Conservation (phyloP, 1,140 invertebrate species). For the Drosophila gunungcola region DNA sequence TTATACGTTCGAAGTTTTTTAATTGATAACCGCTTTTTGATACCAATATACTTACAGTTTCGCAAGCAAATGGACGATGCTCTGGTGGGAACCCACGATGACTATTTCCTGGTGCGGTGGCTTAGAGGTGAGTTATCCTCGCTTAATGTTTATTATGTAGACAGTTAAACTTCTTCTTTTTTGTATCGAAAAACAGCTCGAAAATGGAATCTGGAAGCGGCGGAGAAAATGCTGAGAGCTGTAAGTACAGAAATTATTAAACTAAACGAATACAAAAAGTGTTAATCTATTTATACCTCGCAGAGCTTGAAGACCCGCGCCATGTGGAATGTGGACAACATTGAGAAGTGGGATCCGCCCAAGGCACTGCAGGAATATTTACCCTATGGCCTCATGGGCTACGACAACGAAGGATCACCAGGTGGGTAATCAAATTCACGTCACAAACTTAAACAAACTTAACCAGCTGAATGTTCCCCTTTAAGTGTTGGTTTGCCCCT, state of each 20-base stretch:
- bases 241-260: constrained; percentile 20
- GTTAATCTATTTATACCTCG: background rate
- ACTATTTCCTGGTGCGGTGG: constrained; percentile 92
- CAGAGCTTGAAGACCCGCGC: constrained; percentile 84
- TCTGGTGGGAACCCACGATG: constrained; percentile 90
- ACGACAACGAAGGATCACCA: constrained; percentile 94
- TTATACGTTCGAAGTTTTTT: background rate
- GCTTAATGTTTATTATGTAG: background rate
- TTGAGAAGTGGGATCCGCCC: constrained; percentile 89
- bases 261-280: background rate
- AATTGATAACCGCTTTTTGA: background rate
- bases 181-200: constrained; percentile 86
- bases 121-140: constrained; percentile 88
- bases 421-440: constrained; percentile 83
- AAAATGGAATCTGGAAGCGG: constrained; percentile 91
- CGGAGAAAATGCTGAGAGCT: constrained; percentile 94
- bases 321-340: constrained; percentile 90
- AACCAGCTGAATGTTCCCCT: constrained; percentile 10
- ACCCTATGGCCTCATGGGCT: constrained; percentile 91
- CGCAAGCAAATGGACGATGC: constrained; percentile 88
- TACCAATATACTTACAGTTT: constrained; percentile 86
- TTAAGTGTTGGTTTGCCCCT: constrained; percentile 90
- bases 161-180: background rate
- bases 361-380: constrained; percentile 90
- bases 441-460: background rate